Evolutionary conservation across 2,113 vertebrate genomes (phyloP).

Genomic region (Zeus faber): DNA sequence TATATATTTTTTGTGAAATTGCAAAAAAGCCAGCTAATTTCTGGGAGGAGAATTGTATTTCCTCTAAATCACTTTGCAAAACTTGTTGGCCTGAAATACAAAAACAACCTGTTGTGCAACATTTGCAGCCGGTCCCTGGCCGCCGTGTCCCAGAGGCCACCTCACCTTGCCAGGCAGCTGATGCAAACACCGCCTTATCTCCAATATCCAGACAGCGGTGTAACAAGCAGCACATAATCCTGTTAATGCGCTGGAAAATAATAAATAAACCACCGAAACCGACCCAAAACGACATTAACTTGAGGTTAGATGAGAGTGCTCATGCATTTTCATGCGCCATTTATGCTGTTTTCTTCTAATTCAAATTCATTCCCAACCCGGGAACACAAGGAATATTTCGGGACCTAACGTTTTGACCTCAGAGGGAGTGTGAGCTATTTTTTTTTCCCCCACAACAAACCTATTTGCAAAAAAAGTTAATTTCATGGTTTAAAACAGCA

Average conservation of each 20-base stretch:
- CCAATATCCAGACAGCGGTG: conserved; percentile 56
- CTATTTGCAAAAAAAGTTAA: conserved; percentile 40
- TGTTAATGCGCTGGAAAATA: conserved; percentile 54
- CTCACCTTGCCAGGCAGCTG: conserved; percentile 37
- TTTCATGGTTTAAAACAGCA: conserved; percentile 55
- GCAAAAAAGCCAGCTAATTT: too few relatives aligned
- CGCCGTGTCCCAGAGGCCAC: conserved; percentile 30
- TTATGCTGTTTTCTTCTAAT: conserved; percentile 37
- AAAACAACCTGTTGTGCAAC: conserved; percentile 42
- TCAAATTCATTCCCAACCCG: conserved; percentile 14
- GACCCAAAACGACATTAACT: conserved; percentile 46
- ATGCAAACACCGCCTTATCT: conserved; percentile 56
- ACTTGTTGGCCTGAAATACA: conserved; percentile 6
- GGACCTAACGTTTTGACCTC: conserved; percentile 1
- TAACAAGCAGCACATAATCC: conserved; percentile 71
- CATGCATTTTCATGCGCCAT: conserved; percentile 34
- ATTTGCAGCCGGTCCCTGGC: conserved; percentile 3
- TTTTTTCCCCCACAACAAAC: conserved; percentile 35
- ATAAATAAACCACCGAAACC: conserved; percentile 46
- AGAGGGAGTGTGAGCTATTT: conserved; percentile 7
- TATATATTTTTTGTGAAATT: too few relatives aligned
- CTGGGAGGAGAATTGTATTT: too few relatives aligned
- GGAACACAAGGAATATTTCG: conserved; percentile 20
- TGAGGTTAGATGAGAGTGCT: conserved; percentile 42
- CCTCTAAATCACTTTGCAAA: conserved; percentile 19